These are phyloP conservation scores for Netelia melanura DNA, from an alignment of 2,888 invertebrate genomes.

Conservation along the genomic window DNA sequence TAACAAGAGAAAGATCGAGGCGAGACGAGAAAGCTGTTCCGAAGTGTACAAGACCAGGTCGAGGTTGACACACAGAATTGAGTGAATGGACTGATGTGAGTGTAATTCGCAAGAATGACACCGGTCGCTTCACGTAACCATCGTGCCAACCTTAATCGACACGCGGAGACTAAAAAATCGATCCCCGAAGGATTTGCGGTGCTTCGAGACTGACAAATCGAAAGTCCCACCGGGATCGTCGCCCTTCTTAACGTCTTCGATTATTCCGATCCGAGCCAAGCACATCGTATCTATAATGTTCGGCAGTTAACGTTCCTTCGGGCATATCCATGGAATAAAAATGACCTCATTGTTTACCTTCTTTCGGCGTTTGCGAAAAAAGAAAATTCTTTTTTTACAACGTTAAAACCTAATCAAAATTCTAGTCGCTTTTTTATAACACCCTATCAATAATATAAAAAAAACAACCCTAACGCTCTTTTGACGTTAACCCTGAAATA, in stretches of 20 bases:
- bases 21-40: no score
- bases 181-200: slow-evolving; percentile 13
- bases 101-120: not conserved
- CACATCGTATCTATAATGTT: not conserved
- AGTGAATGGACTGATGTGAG: slow-evolving; percentile 2
- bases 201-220: slow-evolving; percentile 41
- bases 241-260: slow-evolving; percentile 17
- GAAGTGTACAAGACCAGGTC: not conserved
- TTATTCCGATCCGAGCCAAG: slow-evolving; percentile 31
- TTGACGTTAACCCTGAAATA: no score
- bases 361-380: no score
- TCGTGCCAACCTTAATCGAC: slow-evolving; percentile 13
- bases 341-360: not conserved
- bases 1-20: slow-evolving; percentile 23
- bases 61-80: not conserved
- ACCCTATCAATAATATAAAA: no score
- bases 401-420: no score
- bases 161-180: slow-evolving; percentile 29
- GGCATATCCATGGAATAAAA: not conserved
- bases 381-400: no score
- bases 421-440: no score
- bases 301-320: not conserved
- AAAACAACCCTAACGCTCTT: no score
- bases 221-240: slow-evolving; percentile 30
- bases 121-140: not conserved